Percentiles rank a stretch among this genome's conserved stretches.
These are phyloP conservation scores for rabbit (Oryctolagus cuniculus) DNA, from an alignment of 2,113 vertebrate genomes.

Conservation along the genomic window mOryCun1.1 NC_091442.1:67846501-67847000, in stretches of 20 bases:
- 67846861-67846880: too few species aligned
- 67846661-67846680: slow-evolving; percentile 67
- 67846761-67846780: slow-evolving; percentile 46
- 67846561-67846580: slow-evolving; percentile 59
- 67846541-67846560: slow-evolving; percentile 49
- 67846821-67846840: neutral
- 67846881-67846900: too few species aligned
- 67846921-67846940: too few species aligned
- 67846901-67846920: too few species aligned
- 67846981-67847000: too few species aligned
- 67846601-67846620: slow-evolving; percentile 72
- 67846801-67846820: neutral
- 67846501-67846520: slow-evolving; percentile 1
- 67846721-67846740: slow-evolving; percentile 76
- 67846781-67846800: slow-evolving; percentile 60
- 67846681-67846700: slow-evolving; percentile 65
- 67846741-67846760: slow-evolving; percentile 61
- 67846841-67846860: too few species aligned
- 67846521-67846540: neutral
- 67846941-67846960: too few species aligned
- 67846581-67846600: slow-evolving; percentile 74
- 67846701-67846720: slow-evolving; percentile 72
- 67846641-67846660: slow-evolving; percentile 73
- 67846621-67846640: slow-evolving; percentile 72
- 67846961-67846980: too few species aligned